Conservation (phyloP, 92 coral and sea anemone species). For the Umimayanthus chanpuru region DNA sequence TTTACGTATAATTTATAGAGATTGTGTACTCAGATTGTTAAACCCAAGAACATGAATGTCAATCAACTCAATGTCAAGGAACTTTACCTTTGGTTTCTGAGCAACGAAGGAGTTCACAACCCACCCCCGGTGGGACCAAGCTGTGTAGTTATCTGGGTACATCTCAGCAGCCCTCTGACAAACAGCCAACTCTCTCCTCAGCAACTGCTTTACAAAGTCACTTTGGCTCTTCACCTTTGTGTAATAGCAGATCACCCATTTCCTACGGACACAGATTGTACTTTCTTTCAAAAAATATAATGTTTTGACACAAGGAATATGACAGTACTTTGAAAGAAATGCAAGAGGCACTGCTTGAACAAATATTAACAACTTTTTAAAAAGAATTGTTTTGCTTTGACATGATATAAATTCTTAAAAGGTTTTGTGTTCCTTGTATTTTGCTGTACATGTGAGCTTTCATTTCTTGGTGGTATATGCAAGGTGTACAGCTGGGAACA, state of each 20-base stretch:
- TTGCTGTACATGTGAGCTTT: no score
- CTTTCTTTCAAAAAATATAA: neutral
- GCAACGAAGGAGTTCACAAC: slow-evolving; percentile 67
- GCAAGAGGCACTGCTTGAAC: no score
- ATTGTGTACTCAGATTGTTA: no score
- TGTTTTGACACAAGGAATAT: neutral
- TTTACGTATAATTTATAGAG: no score
- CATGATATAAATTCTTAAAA: no score
- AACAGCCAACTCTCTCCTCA: slow-evolving; percentile 70
- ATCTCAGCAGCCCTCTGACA: slow-evolving; percentile 74
- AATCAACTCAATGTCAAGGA: neutral
- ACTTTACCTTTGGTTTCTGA: slow-evolving; percentile 52
- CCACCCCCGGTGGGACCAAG: slow-evolving; percentile 97
- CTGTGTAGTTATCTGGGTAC: slow-evolving; percentile 86
- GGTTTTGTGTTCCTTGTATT: no score
- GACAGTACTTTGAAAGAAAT: no score
- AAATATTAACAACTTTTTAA: no score
- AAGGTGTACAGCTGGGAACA: no score
- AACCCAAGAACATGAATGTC: no score
- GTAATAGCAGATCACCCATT: slow-evolving; percentile 75
- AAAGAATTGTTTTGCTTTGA: no score
- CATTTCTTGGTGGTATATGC: no score
- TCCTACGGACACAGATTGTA: slow-evolving; percentile 52
- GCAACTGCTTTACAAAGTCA: slow-evolving; percentile 53
- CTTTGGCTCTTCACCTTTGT: slow-evolving; percentile 57